phyloP scores from a whole-genome alignment of 2,888 invertebrate species.

The Zonitis immaculata region DNA sequence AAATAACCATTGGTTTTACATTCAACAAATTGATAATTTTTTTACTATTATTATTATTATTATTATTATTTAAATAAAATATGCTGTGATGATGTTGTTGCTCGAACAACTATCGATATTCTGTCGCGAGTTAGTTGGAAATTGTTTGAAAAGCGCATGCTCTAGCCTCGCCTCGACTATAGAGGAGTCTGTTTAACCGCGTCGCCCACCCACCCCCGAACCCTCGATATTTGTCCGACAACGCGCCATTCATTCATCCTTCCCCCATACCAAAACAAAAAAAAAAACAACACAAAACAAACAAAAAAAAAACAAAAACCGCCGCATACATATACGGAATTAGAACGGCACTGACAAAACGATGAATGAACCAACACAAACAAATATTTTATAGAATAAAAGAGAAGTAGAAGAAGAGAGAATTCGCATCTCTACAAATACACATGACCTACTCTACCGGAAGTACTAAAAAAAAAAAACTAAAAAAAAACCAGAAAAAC shows the following conservation, averaged over 20 bases:
- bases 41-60: too few species aligned
- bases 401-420: slow-evolving; percentile 21
- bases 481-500: slow-evolving; percentile 25
- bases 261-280: slow-evolving; percentile 43
- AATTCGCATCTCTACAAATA: slow-evolving; percentile 32
- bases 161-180: slow-evolving; percentile 51
- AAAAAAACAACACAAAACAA: slow-evolving; percentile 31
- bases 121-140: slow-evolving; percentile 56
- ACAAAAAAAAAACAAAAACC: slow-evolving; percentile 28
- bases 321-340: slow-evolving; percentile 41
- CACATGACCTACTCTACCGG: slow-evolving; percentile 29
- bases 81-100: slow-evolving; percentile 49
- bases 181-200: slow-evolving; percentile 44
- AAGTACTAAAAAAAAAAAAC: too few species aligned
- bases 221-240: slow-evolving; percentile 24
- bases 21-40: too few species aligned
- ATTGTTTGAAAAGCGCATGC: slow-evolving; percentile 49
- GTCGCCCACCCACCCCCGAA: slow-evolving; percentile 20
- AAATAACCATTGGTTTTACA: too few species aligned
- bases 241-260: slow-evolving; percentile 40
- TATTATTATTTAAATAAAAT: too few species aligned
- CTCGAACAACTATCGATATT: slow-evolving; percentile 59
- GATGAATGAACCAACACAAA: slow-evolving; percentile 36
- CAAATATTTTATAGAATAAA: too few species aligned
- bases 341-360: slow-evolving; percentile 40